Conservation (phyloP, 2,797 vertebrate species). For the Rachycentron canadum region DNA sequence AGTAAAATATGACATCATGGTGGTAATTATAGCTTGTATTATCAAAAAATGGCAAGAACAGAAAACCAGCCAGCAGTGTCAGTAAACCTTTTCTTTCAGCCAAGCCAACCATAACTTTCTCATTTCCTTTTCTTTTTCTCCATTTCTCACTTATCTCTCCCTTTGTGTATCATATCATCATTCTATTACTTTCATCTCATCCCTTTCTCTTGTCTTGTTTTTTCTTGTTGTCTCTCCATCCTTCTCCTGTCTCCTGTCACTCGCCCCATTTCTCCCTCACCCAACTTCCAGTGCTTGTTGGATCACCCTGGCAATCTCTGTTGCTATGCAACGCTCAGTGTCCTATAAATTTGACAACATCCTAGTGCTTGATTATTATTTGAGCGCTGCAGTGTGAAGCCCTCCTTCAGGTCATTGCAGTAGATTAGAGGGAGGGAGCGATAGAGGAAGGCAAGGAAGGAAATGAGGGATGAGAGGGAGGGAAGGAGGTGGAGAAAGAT, state of each 20-base stretch:
- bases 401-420: slow-evolving; percentile 82
- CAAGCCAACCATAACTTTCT: slow-evolving; percentile 51
- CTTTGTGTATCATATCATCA: slow-evolving; percentile 53
- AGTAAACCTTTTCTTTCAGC: slow-evolving; percentile 47
- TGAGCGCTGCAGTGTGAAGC: slow-evolving; percentile 79
- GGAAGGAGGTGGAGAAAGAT: slow-evolving; percentile 47
- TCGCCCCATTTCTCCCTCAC: slow-evolving; percentile 66
- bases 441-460: slow-evolving; percentile 59
- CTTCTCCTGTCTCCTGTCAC: slow-evolving; percentile 69
- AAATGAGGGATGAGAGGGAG: slow-evolving; percentile 51
- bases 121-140: slow-evolving; percentile 54
- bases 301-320: slow-evolving; percentile 83
- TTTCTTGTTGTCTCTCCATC: slow-evolving; percentile 63
- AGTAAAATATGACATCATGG: slow-evolving; percentile 38
- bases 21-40: slow-evolving; percentile 35
- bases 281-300: slow-evolving; percentile 76
- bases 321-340: slow-evolving; percentile 85
- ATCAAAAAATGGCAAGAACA: slow-evolving; percentile 16
- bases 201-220: slow-evolving; percentile 44
- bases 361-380: slow-evolving; percentile 86
- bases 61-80: slow-evolving; percentile 30
- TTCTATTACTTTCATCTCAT: slow-evolving; percentile 45
- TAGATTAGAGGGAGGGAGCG: slow-evolving; percentile 74
- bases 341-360: slow-evolving; percentile 88
- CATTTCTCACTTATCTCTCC: slow-evolving; percentile 44